A percentile compares a stretch with the other conserved stretches of the same genome.
These are phyloP conservation scores for Folsomia candida DNA, from an alignment of 2,888 invertebrate species.

Conservation along the genomic window DNA sequence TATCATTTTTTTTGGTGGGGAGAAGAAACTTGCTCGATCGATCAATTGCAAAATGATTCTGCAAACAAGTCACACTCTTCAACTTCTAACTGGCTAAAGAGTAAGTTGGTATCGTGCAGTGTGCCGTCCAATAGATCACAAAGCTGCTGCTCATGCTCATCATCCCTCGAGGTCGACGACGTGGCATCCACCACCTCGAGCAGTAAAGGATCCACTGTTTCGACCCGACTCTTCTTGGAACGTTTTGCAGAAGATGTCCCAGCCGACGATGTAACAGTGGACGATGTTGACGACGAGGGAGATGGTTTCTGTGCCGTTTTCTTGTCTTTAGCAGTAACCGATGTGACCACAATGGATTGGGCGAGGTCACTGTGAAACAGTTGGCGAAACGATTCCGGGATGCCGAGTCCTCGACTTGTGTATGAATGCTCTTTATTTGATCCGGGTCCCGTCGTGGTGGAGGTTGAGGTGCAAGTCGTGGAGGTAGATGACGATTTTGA, in stretches of 20 bases:
- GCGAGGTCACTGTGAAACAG: constrained; percentile 47
- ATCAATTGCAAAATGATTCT: too few relatives aligned
- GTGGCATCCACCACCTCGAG: background rate
- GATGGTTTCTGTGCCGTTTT: background rate
- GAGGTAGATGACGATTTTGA: background rate
- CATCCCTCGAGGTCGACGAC: background rate
- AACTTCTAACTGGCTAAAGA: background rate
- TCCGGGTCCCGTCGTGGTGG: too few relatives aligned
- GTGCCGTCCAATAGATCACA: background rate
- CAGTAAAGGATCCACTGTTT: background rate
- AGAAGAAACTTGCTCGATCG: too few relatives aligned
- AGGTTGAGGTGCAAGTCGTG: background rate
- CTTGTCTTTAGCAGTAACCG: constrained; percentile 30
- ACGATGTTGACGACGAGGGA: background rate
- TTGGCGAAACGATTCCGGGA: constrained; percentile 46
- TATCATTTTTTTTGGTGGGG: too few relatives aligned
- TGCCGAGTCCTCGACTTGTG: constrained; percentile 40
- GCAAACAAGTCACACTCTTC: background rate
- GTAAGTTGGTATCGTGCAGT: background rate
- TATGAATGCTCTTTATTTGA: constrained; percentile 36
- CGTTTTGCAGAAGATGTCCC: constrained; percentile 16
- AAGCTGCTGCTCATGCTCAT: background rate
- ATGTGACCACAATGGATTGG: constrained; percentile 38
- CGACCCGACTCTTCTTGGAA: constrained; percentile 11
- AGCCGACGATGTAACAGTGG: background rate